Evolutionary conservation across 2,113 vertebrate species (phyloP).

Genomic region (Phrynocephalus versicolor): DNA sequence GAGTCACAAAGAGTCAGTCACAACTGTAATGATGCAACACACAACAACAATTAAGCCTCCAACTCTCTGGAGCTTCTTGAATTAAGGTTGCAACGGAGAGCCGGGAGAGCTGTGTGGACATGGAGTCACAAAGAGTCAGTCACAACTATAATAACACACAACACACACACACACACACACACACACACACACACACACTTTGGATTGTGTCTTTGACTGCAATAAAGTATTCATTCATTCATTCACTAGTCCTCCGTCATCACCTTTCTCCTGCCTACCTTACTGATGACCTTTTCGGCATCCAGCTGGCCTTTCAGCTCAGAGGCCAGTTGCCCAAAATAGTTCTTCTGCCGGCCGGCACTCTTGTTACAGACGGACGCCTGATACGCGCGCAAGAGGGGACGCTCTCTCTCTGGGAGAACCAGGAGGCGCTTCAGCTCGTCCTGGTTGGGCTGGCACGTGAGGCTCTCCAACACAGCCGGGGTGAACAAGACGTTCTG

Average conservation of each 20-base stretch:
- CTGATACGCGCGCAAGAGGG: constrained; percentile 73
- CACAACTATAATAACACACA: too few relatives aligned
- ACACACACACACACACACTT: too few relatives aligned
- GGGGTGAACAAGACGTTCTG: constrained; percentile 83
- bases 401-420: constrained; percentile 71
- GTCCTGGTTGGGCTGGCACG: constrained; percentile 73
- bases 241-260: not conserved
- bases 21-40: too few relatives aligned
- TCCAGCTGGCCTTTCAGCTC: constrained; percentile 87
- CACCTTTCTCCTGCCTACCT: constrained; percentile 69
- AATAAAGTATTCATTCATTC: too few relatives aligned
- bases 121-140: too few relatives aligned
- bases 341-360: constrained; percentile 62
- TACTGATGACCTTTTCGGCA: constrained; percentile 72
- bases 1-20: too few relatives aligned
- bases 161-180: too few relatives aligned
- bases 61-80: too few relatives aligned
- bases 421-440: constrained; percentile 77
- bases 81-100: too few relatives aligned
- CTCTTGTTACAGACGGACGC: constrained; percentile 73
- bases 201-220: too few relatives aligned
- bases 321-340: constrained; percentile 79
- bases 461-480: constrained; percentile 82
- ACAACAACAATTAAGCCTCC: too few relatives aligned
- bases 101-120: too few relatives aligned